phyloP scores from a whole-genome alignment of 2,888 invertebrate genomes.

The Lysandra bellargus region DNA sequence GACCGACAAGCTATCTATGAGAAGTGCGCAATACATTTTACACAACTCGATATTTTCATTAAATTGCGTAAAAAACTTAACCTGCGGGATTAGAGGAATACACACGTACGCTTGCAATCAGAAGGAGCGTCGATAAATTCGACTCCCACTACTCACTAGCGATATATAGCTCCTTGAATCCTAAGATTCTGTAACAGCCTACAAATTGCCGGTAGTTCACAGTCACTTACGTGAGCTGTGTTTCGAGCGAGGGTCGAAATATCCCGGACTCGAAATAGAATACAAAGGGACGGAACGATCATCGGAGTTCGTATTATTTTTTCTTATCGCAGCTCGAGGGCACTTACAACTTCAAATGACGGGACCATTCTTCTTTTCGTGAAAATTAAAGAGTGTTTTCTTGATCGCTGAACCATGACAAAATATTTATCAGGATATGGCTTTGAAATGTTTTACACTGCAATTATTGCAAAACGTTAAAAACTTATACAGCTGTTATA shows the following conservation, averaged over 20 bases:
- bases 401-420: not conserved
- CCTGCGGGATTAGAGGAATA: conserved; percentile 33
- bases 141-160: conserved; percentile 52
- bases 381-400: not conserved
- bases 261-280: conserved; percentile 29
- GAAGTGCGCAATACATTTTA: not conserved
- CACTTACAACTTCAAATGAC: conserved; percentile 6
- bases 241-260: conserved; percentile 45
- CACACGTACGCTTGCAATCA: conserved; percentile 39
- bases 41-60: not conserved
- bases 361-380: not conserved
- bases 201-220: conserved; percentile 62
- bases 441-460: too few relatives aligned
- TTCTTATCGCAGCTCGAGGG: conserved; percentile 11
- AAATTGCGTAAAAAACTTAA: conserved; percentile 20
- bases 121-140: conserved; percentile 47
- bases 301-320: conserved; percentile 1
- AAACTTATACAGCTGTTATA: too few relatives aligned
- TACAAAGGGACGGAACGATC: not conserved
- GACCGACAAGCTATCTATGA: not conserved
- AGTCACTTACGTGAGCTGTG: conserved; percentile 59
- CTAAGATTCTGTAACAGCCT: conserved; percentile 55
- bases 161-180: conserved; percentile 54
- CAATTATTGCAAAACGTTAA: too few relatives aligned
- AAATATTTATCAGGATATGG: too few relatives aligned